phyloP scores from a whole-genome alignment of 2,113 vertebrate genomes.

The Istiophorus platypterus region DNA sequence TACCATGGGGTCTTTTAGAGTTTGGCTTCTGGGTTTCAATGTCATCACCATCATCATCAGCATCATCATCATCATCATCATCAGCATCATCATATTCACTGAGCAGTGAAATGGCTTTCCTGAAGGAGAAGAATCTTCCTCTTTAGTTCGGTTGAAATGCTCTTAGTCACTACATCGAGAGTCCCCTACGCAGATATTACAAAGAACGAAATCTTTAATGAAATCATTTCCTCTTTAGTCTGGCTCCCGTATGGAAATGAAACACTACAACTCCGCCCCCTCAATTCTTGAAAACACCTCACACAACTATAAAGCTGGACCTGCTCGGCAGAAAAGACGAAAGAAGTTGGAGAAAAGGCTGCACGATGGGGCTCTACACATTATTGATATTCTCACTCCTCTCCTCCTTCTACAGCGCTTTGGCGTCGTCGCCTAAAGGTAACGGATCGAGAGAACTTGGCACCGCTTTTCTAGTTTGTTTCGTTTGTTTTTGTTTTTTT shows the following conservation, averaged over 20 bases:
- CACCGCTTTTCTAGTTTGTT: not conserved
- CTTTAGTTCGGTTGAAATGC: not conserved
- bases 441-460: not conserved
- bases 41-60: not conserved
- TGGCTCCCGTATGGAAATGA: constrained; percentile 38
- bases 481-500: not conserved
- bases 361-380: constrained; percentile 70
- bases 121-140: not conserved
- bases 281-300: constrained; percentile 17
- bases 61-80: constrained; percentile 7
- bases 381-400: constrained; percentile 57
- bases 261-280: constrained; percentile 73
- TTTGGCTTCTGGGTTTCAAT: not conserved
- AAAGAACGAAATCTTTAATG: constrained; percentile 38
- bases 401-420: constrained; percentile 42
- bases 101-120: not conserved
- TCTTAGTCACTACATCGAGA: constrained; percentile 39
- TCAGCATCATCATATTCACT: constrained; percentile 16
- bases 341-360: constrained; percentile 7
- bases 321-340: constrained; percentile 22
- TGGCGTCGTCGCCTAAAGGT: constrained; percentile 68
- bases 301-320: constrained; percentile 68
- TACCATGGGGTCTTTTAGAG: not conserved
- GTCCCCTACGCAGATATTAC: not conserved
- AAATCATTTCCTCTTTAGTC: not conserved